phyloP scores from a whole-genome alignment of 1,140 invertebrate genomes.

The Psix sp. region DNA sequence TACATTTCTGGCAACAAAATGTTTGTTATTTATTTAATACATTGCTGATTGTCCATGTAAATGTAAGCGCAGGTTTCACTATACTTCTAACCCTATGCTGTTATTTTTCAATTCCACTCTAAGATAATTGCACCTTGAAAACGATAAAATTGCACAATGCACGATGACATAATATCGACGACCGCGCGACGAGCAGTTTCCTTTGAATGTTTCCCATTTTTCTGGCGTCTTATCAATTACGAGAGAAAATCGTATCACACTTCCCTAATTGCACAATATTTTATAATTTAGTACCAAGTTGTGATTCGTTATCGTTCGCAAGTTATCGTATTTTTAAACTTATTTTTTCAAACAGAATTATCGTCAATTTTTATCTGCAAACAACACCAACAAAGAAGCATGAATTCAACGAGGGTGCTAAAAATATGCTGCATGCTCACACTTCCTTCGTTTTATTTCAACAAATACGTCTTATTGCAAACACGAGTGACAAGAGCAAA shows the following conservation, averaged over 20 bases:
- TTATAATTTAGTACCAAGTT: slow-evolving; percentile 13
- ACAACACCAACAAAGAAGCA: slow-evolving; percentile 27
- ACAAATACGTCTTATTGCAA: slow-evolving; percentile 1
- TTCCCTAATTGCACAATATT: slow-evolving; percentile 49
- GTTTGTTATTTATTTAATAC: too few species aligned
- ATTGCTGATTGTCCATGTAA: too few species aligned
- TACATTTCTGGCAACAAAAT: too few species aligned
- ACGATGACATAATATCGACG: too few species aligned
- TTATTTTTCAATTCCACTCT: too few species aligned
- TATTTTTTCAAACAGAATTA: slow-evolving; percentile 34
- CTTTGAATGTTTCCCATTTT: too few species aligned
- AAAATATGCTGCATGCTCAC: slow-evolving; percentile 11
- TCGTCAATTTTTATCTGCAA: slow-evolving; percentile 35
- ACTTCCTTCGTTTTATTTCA: slow-evolving; percentile 26
- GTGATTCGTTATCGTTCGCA: slow-evolving; percentile 21
- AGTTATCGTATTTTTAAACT: slow-evolving; percentile 46
- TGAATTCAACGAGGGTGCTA: slow-evolving; percentile 8
- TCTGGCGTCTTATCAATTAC: slow-evolving; percentile 17
- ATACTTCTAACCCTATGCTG: too few species aligned
- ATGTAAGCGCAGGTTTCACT: too few species aligned
- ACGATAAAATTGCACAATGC: too few species aligned
- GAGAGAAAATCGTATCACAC: slow-evolving; percentile 41
- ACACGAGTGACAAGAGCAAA: background rate
- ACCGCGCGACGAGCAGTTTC: too few species aligned
- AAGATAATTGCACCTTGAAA: too few species aligned